Base-by-base conservation (phyloP, 1,140 invertebrate genomes). In the Aphaenogaster rudis region DNA sequence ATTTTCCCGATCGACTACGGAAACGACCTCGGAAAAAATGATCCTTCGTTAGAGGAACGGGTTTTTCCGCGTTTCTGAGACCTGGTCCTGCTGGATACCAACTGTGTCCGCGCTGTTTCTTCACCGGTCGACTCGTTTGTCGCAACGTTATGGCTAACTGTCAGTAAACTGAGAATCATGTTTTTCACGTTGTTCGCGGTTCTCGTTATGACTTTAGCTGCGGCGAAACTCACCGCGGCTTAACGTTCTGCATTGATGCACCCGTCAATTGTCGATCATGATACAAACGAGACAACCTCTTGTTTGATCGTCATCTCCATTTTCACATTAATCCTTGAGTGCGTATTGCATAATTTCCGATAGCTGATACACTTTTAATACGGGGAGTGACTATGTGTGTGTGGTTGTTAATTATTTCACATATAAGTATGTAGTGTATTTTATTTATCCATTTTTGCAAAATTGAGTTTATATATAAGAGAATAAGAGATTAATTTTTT, bases 231-330 rank as follows among this genome's bases (percentile, higher is more conserved):
- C 54, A 36, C 54, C 54, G 39, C 67, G 36, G 39, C 63, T 80
- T 67, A 54, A 80, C 78, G 78, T 80, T 82, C 67, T 59, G 54
- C 80, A 82, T 74, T 59, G 80, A 82, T 50, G 67, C 80, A 82
- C 42, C 11, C 42, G 67, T 74, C 80, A 72, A 82, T 72, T 82
- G 78, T 82, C 42, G 54, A 59, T 74, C 36, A 28, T 39, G 67
- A 42, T 72, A 72, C 54, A 57, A 52, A 72, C 15, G 61, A 69
- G 45, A 28, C 4, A 15, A 66, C 21, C 28, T 66, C 17, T 48
- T 50, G 45, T 77, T 48, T 71, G 48, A 61, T 69, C 63, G 17
- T 39, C n/a, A 7, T 69, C 8, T 78, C 6, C 15, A 33, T 63
- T 81, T 71, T 81, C 15, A 33, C 21, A 15, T 81, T 69, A 17